These are phyloP conservation scores for Parauchenoglanis ngamensis DNA, from an alignment of 2,797 vertebrate species.

Conservation along the genomic window DNA sequence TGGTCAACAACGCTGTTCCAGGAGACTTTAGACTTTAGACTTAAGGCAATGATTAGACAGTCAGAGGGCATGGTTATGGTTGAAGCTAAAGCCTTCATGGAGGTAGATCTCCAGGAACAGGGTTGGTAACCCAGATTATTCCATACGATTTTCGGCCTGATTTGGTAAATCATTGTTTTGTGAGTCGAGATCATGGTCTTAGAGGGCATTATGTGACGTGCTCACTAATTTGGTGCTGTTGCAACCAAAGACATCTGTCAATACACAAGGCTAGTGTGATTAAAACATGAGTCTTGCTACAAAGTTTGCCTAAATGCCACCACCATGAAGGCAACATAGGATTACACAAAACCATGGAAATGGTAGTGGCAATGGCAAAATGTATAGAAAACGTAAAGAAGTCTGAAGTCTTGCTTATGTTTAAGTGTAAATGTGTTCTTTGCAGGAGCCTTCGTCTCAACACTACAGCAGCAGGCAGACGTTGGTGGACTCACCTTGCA, in stretches of 20 bases:
- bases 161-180: not conserved
- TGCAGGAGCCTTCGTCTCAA: constrained; percentile 73
- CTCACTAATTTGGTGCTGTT: not conserved
- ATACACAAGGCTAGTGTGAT: not conserved
- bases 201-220: not conserved
- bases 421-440: not conserved
- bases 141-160: not conserved
- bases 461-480: constrained; percentile 84
- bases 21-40: no score
- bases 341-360: not conserved
- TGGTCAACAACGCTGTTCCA: no score
- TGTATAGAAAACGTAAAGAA: not conserved
- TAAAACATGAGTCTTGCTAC: not conserved
- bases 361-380: not conserved
- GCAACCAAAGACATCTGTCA: not conserved
- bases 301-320: not conserved
- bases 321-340: not conserved
- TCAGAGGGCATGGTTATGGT: no score
- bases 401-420: not conserved
- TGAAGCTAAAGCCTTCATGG: no score
- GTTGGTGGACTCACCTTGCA: constrained; percentile 69
- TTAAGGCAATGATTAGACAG: no score
- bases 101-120: no score
- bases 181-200: not conserved
- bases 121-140: not conserved